Conservation (phyloP, 2,888 invertebrate species). For the Latrodectus elegans region DNA sequence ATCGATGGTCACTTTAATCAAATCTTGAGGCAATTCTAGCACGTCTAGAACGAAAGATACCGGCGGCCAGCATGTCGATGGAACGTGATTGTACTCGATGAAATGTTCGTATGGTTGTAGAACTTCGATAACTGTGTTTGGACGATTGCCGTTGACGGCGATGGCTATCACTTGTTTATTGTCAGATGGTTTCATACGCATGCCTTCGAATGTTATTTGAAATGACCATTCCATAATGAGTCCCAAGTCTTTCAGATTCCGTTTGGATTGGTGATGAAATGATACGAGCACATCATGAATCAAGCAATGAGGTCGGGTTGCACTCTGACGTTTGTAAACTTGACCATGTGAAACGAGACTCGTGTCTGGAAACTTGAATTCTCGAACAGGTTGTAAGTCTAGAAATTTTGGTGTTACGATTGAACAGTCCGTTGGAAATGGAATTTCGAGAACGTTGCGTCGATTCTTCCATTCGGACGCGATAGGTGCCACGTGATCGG, state of each 20-base stretch:
- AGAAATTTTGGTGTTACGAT: too few relatives aligned
- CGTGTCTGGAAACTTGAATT: slow-evolving; percentile 4
- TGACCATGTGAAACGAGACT: background rate
- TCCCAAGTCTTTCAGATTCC: background rate
- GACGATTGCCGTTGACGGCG: slow-evolving; percentile 14
- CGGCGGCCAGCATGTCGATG: background rate
- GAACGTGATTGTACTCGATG: background rate
- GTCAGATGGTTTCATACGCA: background rate
- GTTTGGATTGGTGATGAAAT: background rate
- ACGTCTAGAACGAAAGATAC: background rate
- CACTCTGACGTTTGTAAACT: background rate
- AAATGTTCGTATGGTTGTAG: slow-evolving; percentile 10
- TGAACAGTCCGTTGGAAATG: too few relatives aligned
- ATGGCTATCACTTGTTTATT: slow-evolving; percentile 6
- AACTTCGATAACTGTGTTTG: background rate
- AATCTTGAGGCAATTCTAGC: background rate
- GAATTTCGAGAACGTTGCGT: too few relatives aligned
- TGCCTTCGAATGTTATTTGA: background rate
- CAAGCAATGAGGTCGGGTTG: background rate
- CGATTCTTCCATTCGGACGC: too few relatives aligned
- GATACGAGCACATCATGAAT: background rate
- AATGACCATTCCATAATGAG: background rate
- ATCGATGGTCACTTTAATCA: slow-evolving; percentile 8
- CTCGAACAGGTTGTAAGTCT: too few relatives aligned
- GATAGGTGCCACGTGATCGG: too few relatives aligned